Evolutionary conservation across 1,140 invertebrate species (phyloP).

Genomic region (Aphelenchoides fujianensis): DNA sequence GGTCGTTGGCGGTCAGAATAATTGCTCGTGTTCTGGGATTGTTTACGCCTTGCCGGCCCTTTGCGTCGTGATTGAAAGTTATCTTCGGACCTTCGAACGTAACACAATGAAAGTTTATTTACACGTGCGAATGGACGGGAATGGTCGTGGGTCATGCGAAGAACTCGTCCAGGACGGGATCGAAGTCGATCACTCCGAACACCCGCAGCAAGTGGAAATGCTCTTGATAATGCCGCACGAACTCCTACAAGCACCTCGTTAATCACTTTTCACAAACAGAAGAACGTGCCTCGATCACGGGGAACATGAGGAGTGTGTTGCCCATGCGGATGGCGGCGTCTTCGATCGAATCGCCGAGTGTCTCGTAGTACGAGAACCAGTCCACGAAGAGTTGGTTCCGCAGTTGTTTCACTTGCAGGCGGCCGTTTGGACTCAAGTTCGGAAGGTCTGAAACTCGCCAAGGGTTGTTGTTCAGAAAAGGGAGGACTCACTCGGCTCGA

Average conservation of each 20-base stretch:
- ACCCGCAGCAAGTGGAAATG: constrained; percentile 17
- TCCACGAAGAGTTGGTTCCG: constrained; percentile 15
- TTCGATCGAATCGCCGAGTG: not conserved
- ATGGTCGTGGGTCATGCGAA: too few relatives aligned
- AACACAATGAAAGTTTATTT: too few relatives aligned
- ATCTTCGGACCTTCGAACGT: too few relatives aligned
- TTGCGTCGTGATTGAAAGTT: too few relatives aligned
- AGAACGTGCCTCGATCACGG: not conserved
- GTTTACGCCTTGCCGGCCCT: too few relatives aligned
- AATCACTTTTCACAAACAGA: too few relatives aligned
- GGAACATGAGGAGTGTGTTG: not conserved
- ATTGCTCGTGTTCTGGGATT: too few relatives aligned
- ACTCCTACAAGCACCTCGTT: constrained; percentile 8
- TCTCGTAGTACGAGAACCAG: constrained; percentile 18
- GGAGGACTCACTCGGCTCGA: constrained; percentile 22
- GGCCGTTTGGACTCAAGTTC: not conserved
- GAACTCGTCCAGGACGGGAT: constrained; percentile 8
- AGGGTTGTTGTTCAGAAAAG: not conserved
- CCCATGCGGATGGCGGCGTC: constrained; percentile 21
- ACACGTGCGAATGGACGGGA: too few relatives aligned
- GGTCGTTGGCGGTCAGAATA: too few relatives aligned
- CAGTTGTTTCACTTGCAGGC: not conserved
- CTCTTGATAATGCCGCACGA: constrained; percentile 9
- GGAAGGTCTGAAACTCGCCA: not conserved
- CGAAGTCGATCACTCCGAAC: constrained; percentile 11